These are phyloP conservation scores for Drosophila kohkoa DNA, from an alignment of 1,140 invertebrate species.

Conservation along the genomic window DNA sequence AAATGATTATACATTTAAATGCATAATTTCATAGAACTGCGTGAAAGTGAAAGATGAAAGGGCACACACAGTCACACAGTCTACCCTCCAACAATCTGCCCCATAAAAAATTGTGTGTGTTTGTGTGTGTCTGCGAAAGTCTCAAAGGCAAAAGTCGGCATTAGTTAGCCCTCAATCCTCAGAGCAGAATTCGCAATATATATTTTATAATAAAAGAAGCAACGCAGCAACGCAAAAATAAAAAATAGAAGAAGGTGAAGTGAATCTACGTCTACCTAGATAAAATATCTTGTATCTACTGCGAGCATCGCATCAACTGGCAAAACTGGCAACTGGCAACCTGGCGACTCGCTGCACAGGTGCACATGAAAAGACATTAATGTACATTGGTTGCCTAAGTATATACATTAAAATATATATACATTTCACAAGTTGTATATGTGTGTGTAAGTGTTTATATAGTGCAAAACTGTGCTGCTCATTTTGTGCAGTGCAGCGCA, in stretches of 20 bases:
- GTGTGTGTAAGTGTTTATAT: conserved; percentile 1
- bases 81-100: neutral
- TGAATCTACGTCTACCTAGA: conserved; percentile 14
- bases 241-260: neutral
- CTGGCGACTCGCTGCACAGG: conserved; percentile 45
- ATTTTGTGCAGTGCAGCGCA: conserved; percentile 41
- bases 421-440: conserved; percentile 18
- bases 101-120: neutral
- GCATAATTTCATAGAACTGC: conserved; percentile 75
- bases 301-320: neutral
- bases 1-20: conserved; percentile 82
- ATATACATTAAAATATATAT: conserved; percentile 33
- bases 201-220: neutral
- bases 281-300: conserved; percentile 48
- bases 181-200: neutral
- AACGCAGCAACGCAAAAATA: neutral
- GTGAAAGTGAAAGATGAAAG: conserved; percentile 60
- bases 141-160: conserved; percentile 21
- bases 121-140: neutral
- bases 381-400: conserved; percentile 20
- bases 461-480: conserved; percentile 20
- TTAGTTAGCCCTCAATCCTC: conserved; percentile 17
- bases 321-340: conserved; percentile 3
- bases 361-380: conserved; percentile 60
- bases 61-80: neutral